These are phyloP conservation scores for Drosophila differens DNA, from an alignment of 2,888 invertebrate genomes.

Conservation along the genomic window DNA sequence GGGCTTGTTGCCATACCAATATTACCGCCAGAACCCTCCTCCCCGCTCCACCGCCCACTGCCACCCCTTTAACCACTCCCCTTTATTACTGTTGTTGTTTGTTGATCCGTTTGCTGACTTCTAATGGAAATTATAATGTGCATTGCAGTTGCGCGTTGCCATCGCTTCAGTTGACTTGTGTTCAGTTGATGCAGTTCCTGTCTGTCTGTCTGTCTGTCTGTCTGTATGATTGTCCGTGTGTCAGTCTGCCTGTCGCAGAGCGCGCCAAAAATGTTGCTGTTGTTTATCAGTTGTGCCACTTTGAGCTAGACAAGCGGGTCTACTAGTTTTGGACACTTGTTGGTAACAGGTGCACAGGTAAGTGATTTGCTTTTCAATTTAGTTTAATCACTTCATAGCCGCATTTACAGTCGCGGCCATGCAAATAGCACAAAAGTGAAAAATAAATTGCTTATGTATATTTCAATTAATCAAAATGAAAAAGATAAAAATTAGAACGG, in stretches of 20 bases:
- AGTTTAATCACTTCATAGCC: neutral
- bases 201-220: neutral
- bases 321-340: conserved; percentile 19
- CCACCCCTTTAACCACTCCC: conserved; percentile 19
- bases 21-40: conserved; percentile 10
- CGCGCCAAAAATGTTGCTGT: conserved; percentile 59
- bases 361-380: neutral
- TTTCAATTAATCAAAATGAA: neutral
- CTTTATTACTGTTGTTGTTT: conserved; percentile 19
- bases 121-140: conserved; percentile 79
- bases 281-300: conserved; percentile 55
- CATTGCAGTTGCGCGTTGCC: conserved; percentile 63
- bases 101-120: conserved; percentile 56
- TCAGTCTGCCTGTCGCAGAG: conserved; percentile 34
- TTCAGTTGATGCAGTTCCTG: conserved; percentile 39
- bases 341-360: neutral
- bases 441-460: neutral
- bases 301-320: conserved; percentile 3
- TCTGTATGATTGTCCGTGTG: neutral
- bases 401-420: neutral
- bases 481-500: neutral
- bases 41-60: neutral
- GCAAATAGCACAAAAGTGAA: neutral
- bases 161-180: conserved; percentile 42
- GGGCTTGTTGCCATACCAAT: conserved; percentile 64